These are phyloP conservation scores for Trichogramma dendrolimi DNA, from an alignment of 2,888 invertebrate species.

Conservation along the genomic window DNA sequence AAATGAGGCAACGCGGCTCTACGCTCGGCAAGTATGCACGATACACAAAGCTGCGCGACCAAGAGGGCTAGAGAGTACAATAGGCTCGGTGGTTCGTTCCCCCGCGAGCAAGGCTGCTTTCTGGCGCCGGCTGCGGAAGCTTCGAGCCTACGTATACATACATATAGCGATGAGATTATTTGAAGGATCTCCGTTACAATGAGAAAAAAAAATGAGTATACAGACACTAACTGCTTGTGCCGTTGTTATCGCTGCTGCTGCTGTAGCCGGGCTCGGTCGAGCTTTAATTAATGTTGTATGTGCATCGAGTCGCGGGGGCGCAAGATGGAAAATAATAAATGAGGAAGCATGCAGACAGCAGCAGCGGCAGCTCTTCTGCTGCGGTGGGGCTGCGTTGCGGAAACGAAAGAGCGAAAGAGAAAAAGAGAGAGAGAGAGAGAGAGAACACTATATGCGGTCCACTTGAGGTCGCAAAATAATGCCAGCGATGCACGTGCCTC, in stretches of 20 bases:
- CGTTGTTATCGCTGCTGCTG: constrained; percentile 6
- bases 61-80: too few species aligned
- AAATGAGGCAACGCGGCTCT: too few species aligned
- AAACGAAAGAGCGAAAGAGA: background rate
- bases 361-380: constrained; percentile 5
- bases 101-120: too few species aligned
- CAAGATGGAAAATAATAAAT: constrained; percentile 26
- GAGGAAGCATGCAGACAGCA: constrained; percentile 19
- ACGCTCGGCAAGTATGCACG: too few species aligned
- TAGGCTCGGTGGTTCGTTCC: too few species aligned
- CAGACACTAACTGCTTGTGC: background rate
- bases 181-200: constrained; percentile 12
- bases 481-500: constrained; percentile 42
- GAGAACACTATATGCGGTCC: constrained; percentile 25
- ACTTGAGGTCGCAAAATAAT: constrained; percentile 45
- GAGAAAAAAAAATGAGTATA: constrained; percentile 15
- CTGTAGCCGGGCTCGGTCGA: constrained; percentile 29
- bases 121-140: background rate
- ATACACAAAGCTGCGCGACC: too few species aligned
- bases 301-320: constrained; percentile 32
- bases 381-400: constrained; percentile 1
- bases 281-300: constrained; percentile 50
- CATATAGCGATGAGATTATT: constrained; percentile 5
- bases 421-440: constrained; percentile 15
- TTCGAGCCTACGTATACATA: background rate